Evolutionary conservation across 2,797 vertebrate species (phyloP).

Genomic region (Myotis pilosus): DNA sequence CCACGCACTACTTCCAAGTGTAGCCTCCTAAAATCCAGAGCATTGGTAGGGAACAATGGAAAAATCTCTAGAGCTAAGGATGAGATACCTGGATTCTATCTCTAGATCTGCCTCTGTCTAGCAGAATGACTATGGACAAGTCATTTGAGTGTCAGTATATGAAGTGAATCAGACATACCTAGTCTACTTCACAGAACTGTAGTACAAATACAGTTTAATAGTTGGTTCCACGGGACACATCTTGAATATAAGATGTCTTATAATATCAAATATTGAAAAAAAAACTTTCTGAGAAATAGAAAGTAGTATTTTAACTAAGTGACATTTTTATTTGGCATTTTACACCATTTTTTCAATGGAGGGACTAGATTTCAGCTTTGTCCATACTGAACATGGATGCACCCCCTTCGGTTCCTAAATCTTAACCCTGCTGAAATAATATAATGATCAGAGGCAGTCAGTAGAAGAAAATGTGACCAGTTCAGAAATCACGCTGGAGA

Average conservation of each 20-base stretch:
- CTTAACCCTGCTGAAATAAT: slow-evolving; percentile 32
- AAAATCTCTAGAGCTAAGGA: neutral
- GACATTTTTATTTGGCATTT: neutral
- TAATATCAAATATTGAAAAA: slow-evolving; percentile 16
- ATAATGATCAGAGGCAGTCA: slow-evolving; percentile 12
- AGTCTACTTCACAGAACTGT: neutral
- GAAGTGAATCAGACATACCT: neutral
- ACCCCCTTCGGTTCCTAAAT: neutral
- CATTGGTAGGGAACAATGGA: neutral
- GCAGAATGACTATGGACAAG: neutral
- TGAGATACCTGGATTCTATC: neutral
- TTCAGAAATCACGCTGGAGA: slow-evolving; percentile 51
- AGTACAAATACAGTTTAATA: neutral
- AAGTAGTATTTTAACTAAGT: neutral
- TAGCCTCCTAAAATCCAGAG: slow-evolving; percentile 15
- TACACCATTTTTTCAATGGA: neutral
- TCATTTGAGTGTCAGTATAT: neutral
- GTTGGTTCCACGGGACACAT: neutral
- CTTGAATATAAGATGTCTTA: neutral
- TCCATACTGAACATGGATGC: neutral
- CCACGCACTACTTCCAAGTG: neutral
- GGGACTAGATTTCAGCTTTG: neutral
- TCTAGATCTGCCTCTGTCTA: slow-evolving; percentile 25
- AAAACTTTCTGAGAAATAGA: neutral
- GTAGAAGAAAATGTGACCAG: slow-evolving; percentile 27